A percentile compares a stretch with the other conserved stretches of the same genome.
Conservation (phyloP, 2,113 vertebrate genomes). For the Aythya baeri region DNA sequence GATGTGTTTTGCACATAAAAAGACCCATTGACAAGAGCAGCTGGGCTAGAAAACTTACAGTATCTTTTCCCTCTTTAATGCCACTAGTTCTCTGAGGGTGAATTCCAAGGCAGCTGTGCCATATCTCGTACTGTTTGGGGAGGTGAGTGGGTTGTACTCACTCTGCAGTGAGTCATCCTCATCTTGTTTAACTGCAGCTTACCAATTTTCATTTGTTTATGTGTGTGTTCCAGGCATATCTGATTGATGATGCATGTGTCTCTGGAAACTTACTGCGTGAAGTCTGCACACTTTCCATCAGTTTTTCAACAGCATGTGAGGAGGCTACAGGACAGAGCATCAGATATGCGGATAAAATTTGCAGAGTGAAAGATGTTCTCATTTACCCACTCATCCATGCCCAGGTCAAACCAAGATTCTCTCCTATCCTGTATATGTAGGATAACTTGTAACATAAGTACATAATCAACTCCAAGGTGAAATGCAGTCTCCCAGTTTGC, state of each 20-base stretch:
- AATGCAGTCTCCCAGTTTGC: neutral
- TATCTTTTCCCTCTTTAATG: neutral
- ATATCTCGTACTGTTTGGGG: neutral
- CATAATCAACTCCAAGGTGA: neutral
- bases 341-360: fast-evolving
- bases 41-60: neutral
- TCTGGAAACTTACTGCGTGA: neutral
- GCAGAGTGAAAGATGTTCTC: neutral
- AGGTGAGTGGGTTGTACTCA: conserved; percentile 30
- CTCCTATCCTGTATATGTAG: neutral
- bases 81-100: neutral
- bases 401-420: neutral
- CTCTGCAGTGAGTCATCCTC: conserved; percentile 30
- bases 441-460: neutral
- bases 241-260: neutral
- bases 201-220: conserved; percentile 1
- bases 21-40: neutral
- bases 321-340: neutral
- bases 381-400: neutral
- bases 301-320: neutral
- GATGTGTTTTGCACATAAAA: neutral
- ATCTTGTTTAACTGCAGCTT: conserved; percentile 25
- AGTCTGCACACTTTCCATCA: neutral
- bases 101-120: conserved; percentile 25
- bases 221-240: neutral